Evolutionary conservation across 2,888 invertebrate genomes (phyloP).

Genomic region (Nomada flava): DNA sequence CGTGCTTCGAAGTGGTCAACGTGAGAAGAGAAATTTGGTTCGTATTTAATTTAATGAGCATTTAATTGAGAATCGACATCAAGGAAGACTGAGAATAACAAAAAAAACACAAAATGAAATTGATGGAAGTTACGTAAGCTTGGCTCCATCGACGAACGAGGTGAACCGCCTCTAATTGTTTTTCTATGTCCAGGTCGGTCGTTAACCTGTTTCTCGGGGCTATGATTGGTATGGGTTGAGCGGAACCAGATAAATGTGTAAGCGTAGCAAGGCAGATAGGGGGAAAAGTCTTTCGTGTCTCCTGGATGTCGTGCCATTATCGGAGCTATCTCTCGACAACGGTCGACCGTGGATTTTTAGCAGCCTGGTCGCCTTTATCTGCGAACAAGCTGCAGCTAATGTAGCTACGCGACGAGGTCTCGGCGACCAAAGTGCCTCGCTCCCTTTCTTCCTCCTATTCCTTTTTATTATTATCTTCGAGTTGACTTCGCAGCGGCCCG

Average conservation of each 20-base stretch:
- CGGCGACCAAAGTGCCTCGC: constrained; percentile 46
- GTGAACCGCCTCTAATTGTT: constrained; percentile 50
- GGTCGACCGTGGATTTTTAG: constrained; percentile 75
- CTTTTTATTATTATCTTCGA: constrained; percentile 55
- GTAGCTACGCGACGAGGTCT: constrained; percentile 75
- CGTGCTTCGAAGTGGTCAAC: background rate
- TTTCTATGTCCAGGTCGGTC: constrained; percentile 45
- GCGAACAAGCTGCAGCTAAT: constrained; percentile 79
- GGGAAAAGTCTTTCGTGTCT: constrained; percentile 73
- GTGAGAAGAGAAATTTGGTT: background rate
- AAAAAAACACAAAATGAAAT: background rate
- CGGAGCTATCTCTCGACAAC: constrained; percentile 77
- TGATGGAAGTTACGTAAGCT: constrained; percentile 26
- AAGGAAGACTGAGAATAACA: too few species aligned
- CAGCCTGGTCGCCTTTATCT: constrained; percentile 75
- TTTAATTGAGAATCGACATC: background rate
- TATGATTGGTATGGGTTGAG: constrained; percentile 52
- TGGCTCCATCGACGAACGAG: background rate
- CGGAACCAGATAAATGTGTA: constrained; percentile 51
- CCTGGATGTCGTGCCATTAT: constrained; percentile 75
- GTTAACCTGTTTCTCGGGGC: constrained; percentile 55
- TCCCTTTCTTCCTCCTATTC: constrained; percentile 8
- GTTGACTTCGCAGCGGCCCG: constrained; percentile 49
- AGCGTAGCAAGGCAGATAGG: constrained; percentile 66
- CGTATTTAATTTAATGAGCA: background rate